Base-by-base conservation (phyloP, 2,888 invertebrate species). In the Epinotia ramella region DNA sequence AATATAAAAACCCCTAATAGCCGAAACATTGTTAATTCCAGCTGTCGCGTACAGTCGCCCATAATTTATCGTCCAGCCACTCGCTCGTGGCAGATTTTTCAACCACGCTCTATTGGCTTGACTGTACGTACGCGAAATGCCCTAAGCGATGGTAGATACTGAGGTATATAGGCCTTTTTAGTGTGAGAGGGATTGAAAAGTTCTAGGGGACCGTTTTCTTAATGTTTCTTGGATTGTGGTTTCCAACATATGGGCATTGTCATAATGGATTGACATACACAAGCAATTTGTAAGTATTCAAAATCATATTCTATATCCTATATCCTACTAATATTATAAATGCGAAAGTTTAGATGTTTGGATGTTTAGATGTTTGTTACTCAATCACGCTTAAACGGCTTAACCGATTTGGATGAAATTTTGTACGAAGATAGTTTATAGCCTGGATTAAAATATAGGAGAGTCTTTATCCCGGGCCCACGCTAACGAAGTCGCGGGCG, bases 41-140 rank as follows among this genome's bases (percentile, higher is more conserved):
- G 53, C 65, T 70, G 75, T 75, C 75, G 70, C 28, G 60, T 71
- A 75, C 75, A 75, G 65, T 75, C 70, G 65, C 13, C 64, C 40
- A 70, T 70, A 75, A 75, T 75, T 75, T 75, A 71, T 75, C 40
- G 70, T 56, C 33, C 60, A 57, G 40, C 70, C 28, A 70, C 70
- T 57, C 75, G 65, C 20, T 74, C 68, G 64, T 65, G 60, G 65
- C 70, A 66, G 74, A 74, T 75, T 75, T 75, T 75, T 75, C 75
- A 75, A 71, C 46, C 66, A 75, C 70, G 75, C 70, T 75, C 75
- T 75, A 71, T 75, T 75, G 70, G 40, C 4, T 24, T 44, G 44
- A 75, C 70, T 75, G 70, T 75, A 70, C 70, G 5, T 24, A 33
- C n/a, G 6, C 67, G 18, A 40, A 57, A 18, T 12, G 46, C 3